Evolutionary conservation across 1,140 invertebrate species (phyloP).

Genomic region (Teleopsis dalmanni): DNA sequence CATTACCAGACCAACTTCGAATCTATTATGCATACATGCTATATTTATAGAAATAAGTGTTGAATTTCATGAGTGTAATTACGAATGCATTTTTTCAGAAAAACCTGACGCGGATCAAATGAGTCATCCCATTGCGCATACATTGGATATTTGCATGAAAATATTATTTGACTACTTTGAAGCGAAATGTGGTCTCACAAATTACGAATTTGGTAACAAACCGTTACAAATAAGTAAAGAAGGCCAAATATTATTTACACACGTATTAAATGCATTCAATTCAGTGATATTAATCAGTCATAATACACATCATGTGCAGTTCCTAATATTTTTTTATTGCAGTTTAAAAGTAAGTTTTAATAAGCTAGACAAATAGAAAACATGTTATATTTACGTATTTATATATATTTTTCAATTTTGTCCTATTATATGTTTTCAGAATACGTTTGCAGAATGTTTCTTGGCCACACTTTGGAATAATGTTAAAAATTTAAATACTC

Average conservation of each 20-base stretch:
- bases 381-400: background rate
- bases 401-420: background rate
- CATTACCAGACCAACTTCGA: too few species aligned
- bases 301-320: conserved; percentile 69
- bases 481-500: conserved; percentile 57
- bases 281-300: conserved; percentile 65
- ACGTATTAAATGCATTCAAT: conserved; percentile 58
- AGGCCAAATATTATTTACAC: conserved; percentile 35
- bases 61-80: too few species aligned
- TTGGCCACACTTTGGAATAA: conserved; percentile 69
- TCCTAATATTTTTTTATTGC: conserved; percentile 68
- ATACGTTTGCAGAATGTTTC: conserved; percentile 58
- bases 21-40: too few species aligned
- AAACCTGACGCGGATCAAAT: conserved; percentile 19
- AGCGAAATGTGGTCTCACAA: conserved; percentile 19
- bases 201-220: conserved; percentile 16
- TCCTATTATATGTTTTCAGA: conserved; percentile 9
- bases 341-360: conserved; percentile 51
- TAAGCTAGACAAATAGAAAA: background rate
- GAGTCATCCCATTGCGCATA: conserved; percentile 48
- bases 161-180: conserved; percentile 54
- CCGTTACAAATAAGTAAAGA: conserved; percentile 7
- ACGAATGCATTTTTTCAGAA: conserved; percentile 14
- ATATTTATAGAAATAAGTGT: too few species aligned
- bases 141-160: conserved; percentile 58